Percentiles rank a stretch among this genome's conserved stretches.
Conservation (phyloP, 1,140 invertebrate genomes). For the Atta texana region DNA sequence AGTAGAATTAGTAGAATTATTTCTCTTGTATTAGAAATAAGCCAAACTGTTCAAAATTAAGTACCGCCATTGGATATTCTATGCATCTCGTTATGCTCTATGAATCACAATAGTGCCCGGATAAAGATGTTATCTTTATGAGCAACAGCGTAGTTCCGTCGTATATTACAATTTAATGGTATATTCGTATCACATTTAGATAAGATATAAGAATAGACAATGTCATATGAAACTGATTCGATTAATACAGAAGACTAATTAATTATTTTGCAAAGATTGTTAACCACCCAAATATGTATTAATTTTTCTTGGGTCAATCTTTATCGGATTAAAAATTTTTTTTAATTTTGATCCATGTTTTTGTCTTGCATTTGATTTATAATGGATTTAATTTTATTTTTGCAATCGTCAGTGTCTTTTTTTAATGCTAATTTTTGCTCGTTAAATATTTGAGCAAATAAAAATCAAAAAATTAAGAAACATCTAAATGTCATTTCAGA, state of each 20-base stretch:
- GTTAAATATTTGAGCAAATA: neutral
- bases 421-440: neutral
- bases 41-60: constrained; percentile 52
- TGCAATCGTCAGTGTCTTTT: neutral
- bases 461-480: neutral
- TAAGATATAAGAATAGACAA: neutral
- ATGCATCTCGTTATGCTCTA: constrained; percentile 20
- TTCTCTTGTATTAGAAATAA: constrained; percentile 21
- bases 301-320: neutral
- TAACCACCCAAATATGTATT: neutral
- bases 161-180: constrained; percentile 3
- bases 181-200: neutral
- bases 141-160: neutral
- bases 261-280: neutral
- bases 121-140: constrained; percentile 33
- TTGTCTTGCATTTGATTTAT: neutral
- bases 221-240: neutral
- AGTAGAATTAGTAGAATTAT: neutral
- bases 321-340: neutral
- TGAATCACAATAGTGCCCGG: neutral
- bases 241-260: neutral
- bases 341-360: neutral
- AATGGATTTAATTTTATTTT: constrained; percentile 16
- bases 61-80: neutral
- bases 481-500: neutral